These are phyloP conservation scores for Dinomys branickii DNA, from an alignment of 2,113 vertebrate genomes.

Conservation along the genomic window DNA sequence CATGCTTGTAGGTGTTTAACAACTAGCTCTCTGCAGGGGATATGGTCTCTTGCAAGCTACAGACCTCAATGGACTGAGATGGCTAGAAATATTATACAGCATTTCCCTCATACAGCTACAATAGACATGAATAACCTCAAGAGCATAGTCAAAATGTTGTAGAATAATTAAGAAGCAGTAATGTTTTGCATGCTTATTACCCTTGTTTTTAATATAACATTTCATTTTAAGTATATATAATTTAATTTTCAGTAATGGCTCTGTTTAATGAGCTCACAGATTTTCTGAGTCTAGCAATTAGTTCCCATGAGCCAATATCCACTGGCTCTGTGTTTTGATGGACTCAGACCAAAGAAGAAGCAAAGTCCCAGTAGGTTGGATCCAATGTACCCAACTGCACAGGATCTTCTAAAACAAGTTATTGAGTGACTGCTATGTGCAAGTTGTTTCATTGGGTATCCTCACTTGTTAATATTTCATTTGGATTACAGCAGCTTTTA, in stretches of 20 bases:
- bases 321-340: neutral
- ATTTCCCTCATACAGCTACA: neutral
- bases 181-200: neutral
- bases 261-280: neutral
- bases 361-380: neutral
- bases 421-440: fast-evolving
- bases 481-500: neutral
- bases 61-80: neutral
- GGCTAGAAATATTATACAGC: neutral
- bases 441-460: neutral
- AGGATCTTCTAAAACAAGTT: neutral
- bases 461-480: neutral
- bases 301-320: neutral
- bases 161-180: neutral
- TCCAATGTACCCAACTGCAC: neutral
- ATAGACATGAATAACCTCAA: neutral
- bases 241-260: neutral
- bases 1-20: neutral
- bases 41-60: neutral
- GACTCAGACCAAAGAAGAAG: neutral
- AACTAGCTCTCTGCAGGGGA: neutral
- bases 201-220: neutral
- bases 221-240: neutral
- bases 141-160: neutral
- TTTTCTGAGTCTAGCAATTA: neutral